Conservation (phyloP, 2,113 vertebrate species). For the Melanerpes formicivorus region DNA sequence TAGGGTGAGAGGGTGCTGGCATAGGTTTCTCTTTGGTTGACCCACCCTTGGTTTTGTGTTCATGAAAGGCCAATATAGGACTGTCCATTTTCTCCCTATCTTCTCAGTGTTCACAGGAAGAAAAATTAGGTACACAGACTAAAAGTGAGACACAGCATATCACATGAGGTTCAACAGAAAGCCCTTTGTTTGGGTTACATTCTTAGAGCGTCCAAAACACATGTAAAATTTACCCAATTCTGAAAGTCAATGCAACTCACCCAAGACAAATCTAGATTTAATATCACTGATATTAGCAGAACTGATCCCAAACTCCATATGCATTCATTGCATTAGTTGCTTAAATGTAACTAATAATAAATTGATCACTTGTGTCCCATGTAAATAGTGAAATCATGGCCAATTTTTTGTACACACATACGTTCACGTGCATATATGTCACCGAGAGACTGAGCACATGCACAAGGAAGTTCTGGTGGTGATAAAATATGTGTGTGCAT, state of each 20-base stretch:
- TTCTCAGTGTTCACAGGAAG: neutral
- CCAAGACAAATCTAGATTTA: neutral
- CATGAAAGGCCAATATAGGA: neutral
- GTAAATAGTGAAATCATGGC: neutral
- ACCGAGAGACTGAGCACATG: neutral
- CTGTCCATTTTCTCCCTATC: neutral
- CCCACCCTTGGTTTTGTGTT: neutral
- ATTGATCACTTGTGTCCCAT: neutral
- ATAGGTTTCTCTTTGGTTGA: neutral
- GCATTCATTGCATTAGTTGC: neutral
- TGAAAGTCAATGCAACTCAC: neutral
- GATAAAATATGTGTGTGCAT: fast-evolving
- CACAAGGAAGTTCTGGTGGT: neutral
- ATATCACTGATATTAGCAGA: neutral
- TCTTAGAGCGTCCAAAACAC: neutral
- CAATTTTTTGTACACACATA: neutral
- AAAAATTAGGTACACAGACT: neutral
- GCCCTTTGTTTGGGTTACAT: neutral
- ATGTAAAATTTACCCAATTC: neutral
- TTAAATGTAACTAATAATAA: neutral
- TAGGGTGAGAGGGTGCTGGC: neutral
- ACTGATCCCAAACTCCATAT: neutral
- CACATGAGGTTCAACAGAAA: neutral
- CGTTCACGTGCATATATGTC: fast-evolving
- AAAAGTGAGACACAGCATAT: neutral